phyloP scores from a whole-genome alignment of 1,140 invertebrate species.

The Aphaenogaster floridana region DNA sequence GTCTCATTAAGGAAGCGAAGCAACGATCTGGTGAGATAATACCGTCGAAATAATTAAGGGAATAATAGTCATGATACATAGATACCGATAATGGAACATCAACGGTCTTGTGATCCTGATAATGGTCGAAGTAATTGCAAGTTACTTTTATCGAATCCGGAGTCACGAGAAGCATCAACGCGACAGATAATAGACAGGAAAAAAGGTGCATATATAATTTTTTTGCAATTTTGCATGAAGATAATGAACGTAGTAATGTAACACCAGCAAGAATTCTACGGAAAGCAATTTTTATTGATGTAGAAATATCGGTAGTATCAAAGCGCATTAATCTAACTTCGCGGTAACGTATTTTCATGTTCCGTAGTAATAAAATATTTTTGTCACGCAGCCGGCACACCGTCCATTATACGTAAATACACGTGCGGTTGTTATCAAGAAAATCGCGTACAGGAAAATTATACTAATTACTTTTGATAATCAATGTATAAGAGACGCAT shows the following conservation, averaged over 20 bases:
- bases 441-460: conserved; percentile 30
- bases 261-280: neutral
- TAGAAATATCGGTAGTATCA: conserved; percentile 37
- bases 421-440: conserved; percentile 28
- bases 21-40: conserved; percentile 2
- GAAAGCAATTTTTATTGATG: conserved; percentile 48
- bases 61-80: conserved; percentile 2
- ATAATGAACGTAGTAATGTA: neutral
- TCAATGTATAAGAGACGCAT: conserved; percentile 19
- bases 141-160: neutral
- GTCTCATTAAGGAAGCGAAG: neutral
- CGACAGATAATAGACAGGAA: neutral
- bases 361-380: conserved; percentile 63
- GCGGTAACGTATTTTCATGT: conserved; percentile 50
- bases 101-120: conserved; percentile 12
- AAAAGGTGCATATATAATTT: neutral
- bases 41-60: neutral
- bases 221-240: conserved; percentile 16
- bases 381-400: conserved; percentile 49
- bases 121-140: neutral
- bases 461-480: conserved; percentile 41
- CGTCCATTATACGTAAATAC: conserved; percentile 40
- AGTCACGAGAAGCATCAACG: neutral
- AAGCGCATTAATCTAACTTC: conserved; percentile 45
- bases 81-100: neutral